A percentile compares a stretch with the other conserved stretches of the same genome.
phyloP scores from a whole-genome alignment of 2,888 invertebrate species.

The Limnephilus lunatus region DNA sequence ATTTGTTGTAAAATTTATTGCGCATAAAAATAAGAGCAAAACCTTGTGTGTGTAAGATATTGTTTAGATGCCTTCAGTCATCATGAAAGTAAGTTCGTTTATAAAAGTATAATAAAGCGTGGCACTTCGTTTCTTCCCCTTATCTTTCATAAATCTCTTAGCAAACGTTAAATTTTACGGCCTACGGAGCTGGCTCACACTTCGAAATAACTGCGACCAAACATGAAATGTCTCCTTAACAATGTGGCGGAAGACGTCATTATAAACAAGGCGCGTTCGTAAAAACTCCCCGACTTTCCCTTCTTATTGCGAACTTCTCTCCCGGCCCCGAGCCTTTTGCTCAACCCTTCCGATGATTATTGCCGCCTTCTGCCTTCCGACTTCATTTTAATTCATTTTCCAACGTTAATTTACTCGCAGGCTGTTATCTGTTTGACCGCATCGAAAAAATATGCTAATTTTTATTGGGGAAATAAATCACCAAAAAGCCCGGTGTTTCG shows the following conservation, averaged over 20 bases:
- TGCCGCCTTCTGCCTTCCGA: constrained; percentile 38
- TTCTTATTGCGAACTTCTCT: constrained; percentile 8
- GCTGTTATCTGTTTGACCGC: constrained; percentile 64
- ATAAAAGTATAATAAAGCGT: constrained; percentile 46
- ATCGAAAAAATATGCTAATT: constrained; percentile 66
- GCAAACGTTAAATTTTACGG: constrained; percentile 55
- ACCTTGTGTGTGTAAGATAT: constrained; percentile 18
- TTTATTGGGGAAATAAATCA: constrained; percentile 63
- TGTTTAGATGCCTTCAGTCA: constrained; percentile 27
- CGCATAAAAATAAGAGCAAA: constrained; percentile 41
- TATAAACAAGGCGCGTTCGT: constrained; percentile 58
- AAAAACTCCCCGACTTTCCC: constrained; percentile 48
- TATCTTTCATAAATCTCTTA: constrained; percentile 56
- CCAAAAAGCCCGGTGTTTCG: constrained; percentile 59
- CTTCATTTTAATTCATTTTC: constrained; percentile 61
- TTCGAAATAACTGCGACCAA: constrained; percentile 60
- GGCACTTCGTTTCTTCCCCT: constrained; percentile 40
- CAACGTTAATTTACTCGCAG: constrained; percentile 64
- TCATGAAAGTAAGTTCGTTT: constrained; percentile 44
- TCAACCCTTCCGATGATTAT: constrained; percentile 49
- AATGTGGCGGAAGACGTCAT: constrained; percentile 52
- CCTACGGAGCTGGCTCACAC: constrained; percentile 53
- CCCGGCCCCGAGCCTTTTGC: not conserved
- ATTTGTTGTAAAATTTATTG: not conserved
- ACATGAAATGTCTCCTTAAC: constrained; percentile 62